These are phyloP conservation scores for Phaethornis superciliosus DNA, from an alignment of 2,113 vertebrate genomes.

Conservation along the genomic window DNA sequence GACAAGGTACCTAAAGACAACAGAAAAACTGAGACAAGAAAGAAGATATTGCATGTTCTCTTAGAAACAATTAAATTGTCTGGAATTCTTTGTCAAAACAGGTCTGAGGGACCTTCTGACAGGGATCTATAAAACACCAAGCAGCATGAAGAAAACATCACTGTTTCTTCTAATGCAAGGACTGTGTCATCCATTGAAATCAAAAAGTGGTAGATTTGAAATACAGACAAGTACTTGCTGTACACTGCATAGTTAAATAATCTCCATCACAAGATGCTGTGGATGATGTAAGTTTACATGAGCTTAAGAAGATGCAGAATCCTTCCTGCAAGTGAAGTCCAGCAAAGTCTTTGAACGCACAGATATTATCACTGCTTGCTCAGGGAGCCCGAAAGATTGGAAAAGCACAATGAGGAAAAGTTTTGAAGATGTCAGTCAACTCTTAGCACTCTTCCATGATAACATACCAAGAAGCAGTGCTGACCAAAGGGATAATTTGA, in stretches of 20 bases:
- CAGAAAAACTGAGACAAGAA: neutral
- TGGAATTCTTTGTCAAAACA: neutral
- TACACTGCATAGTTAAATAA: neutral
- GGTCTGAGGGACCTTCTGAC: neutral
- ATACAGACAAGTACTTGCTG: neutral
- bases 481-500: neutral
- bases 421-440: neutral
- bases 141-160: neutral
- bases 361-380: neutral
- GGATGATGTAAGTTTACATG: neutral
- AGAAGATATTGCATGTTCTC: neutral
- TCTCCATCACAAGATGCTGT: accelerated
- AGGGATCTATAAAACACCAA: neutral
- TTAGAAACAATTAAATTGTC: neutral
- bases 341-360: neutral
- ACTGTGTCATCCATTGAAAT: neutral
- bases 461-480: neutral
- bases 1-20: neutral
- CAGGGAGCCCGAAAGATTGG: neutral
- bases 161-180: neutral
- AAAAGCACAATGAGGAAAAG: neutral
- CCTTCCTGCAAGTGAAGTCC: neutral
- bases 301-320: neutral
- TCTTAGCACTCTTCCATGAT: neutral
- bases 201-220: neutral